A percentile compares a stretch with the other conserved stretches of the same genome.
Conservation (phyloP, 2,113 vertebrate genomes). For the Gymnogyps californianus region DNA sequence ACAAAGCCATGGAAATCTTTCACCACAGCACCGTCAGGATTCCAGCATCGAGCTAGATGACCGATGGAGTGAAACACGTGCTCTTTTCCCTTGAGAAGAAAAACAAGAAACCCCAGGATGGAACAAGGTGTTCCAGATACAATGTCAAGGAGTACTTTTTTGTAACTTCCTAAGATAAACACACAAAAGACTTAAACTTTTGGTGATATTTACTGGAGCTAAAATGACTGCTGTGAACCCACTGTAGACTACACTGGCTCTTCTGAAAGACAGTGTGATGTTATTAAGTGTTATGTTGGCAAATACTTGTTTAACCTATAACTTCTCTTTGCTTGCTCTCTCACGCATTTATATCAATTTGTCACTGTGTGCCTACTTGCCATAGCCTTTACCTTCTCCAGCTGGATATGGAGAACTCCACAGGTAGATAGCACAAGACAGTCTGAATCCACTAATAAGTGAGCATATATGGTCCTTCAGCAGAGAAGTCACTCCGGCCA, state of each 20-base stretch:
- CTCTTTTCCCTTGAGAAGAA: neutral
- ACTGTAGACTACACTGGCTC: neutral
- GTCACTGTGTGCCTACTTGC: neutral
- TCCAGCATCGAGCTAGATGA: neutral
- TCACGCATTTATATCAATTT: neutral
- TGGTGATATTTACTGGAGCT: neutral
- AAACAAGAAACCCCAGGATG: neutral
- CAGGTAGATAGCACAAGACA: neutral
- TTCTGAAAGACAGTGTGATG: neutral
- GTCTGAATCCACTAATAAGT: neutral
- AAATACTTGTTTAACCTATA: neutral
- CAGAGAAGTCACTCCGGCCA: neutral
- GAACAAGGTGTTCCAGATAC: neutral
- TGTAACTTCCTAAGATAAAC: neutral
- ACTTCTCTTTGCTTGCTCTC: neutral
- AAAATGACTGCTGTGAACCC: neutral
- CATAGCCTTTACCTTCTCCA: neutral
- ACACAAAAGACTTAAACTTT: neutral
- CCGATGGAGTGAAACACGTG: accelerated
- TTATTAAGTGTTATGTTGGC: neutral
- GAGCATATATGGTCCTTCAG: neutral
- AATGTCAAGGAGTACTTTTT: neutral
- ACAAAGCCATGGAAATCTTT: neutral
- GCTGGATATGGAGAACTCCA: accelerated
- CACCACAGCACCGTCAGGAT: neutral